phyloP scores from a whole-genome alignment of 2,888 invertebrate species.

The Cantharis flavilabris region DNA sequence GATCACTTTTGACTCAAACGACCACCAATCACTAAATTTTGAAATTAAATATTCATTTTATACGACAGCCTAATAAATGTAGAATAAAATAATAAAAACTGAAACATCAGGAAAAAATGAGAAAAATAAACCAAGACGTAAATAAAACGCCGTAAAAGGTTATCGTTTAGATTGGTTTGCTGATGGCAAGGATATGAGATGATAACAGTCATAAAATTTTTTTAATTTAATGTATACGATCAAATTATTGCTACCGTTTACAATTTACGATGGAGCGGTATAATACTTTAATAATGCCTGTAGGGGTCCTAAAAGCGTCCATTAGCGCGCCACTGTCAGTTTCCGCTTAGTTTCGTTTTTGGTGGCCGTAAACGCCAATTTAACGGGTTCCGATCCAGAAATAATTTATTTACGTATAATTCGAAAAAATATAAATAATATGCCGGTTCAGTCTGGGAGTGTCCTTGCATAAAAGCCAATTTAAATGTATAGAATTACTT shows the following conservation, averaged over 20 bases:
- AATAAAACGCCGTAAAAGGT: slow-evolving; percentile 26
- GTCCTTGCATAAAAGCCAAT: slow-evolving; percentile 46
- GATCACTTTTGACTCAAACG: background rate
- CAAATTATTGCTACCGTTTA: slow-evolving; percentile 12
- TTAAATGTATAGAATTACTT: slow-evolving; percentile 57
- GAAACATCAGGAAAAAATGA: slow-evolving; percentile 22
- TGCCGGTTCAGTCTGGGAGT: slow-evolving; percentile 27
- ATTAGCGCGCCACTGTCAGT: background rate
- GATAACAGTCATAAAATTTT: slow-evolving; percentile 21
- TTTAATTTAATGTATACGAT: slow-evolving; percentile 27
- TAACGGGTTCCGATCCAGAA: background rate
- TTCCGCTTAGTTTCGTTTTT: background rate
- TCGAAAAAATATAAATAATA: slow-evolving; percentile 42
- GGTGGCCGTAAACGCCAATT: background rate
- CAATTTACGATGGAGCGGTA: slow-evolving; percentile 4
- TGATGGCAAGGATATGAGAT: slow-evolving; percentile 21
- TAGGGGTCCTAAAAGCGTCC: background rate
- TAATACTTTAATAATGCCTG: background rate
- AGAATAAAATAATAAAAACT: slow-evolving; percentile 14
- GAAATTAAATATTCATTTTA: background rate
- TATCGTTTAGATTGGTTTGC: slow-evolving; percentile 23
- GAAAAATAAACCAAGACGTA: slow-evolving; percentile 24
- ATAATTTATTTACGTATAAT: slow-evolving; percentile 5
- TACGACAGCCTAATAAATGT: background rate
- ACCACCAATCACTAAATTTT: background rate